These are phyloP conservation scores for Cyclophora albipunctata DNA, from an alignment of 2,888 invertebrate genomes.

Conservation along the genomic window DNA sequence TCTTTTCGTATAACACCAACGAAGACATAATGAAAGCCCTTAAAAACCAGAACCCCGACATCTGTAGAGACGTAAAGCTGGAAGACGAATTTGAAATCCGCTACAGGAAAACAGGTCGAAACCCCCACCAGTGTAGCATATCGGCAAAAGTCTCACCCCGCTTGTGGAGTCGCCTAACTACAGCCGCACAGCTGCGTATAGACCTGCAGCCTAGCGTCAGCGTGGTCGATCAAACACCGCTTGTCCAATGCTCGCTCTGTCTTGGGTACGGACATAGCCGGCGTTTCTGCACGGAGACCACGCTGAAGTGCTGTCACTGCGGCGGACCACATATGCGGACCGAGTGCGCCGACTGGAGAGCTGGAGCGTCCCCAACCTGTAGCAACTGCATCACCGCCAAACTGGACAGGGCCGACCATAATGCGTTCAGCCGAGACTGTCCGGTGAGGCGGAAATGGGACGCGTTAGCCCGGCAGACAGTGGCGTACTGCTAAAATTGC, in stretches of 20 bases:
- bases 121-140: neutral
- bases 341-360: slow-evolving; percentile 3
- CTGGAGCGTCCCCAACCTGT: neutral
- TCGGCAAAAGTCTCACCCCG: neutral
- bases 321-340: slow-evolving; percentile 11
- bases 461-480: slow-evolving; percentile 1
- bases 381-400: slow-evolving; percentile 5
- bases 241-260: slow-evolving; percentile 17
- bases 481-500: neutral
- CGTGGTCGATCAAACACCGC: slow-evolving; percentile 11
- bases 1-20: neutral
- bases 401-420: slow-evolving; percentile 3
- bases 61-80: no score
- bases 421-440: slow-evolving; percentile 5
- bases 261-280: slow-evolving; percentile 14
- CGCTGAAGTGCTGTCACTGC: slow-evolving; percentile 16
- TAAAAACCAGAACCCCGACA: neutral
- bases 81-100: neutral
- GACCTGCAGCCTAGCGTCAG: slow-evolving; percentile 3
- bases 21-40: slow-evolving; percentile 2
- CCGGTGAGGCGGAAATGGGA: slow-evolving; percentile 9
- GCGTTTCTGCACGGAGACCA: slow-evolving; percentile 9
- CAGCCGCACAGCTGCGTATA: neutral
- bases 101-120: neutral
- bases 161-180: neutral